phyloP scores from a whole-genome alignment of 2,888 invertebrate species.

The Actias luna region DNA sequence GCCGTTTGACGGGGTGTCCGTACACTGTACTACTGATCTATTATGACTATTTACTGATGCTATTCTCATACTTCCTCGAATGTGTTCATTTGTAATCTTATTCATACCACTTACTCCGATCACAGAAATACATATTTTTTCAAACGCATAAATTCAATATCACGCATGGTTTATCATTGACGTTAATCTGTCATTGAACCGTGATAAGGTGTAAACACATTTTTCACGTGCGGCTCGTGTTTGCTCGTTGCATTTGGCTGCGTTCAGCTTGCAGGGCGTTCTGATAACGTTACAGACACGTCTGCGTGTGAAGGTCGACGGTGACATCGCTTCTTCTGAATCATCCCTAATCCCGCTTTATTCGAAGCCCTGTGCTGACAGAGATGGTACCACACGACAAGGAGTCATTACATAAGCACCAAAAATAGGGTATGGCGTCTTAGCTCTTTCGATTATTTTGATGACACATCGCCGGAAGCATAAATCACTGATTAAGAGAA shows the following conservation, averaged over 20 bases:
- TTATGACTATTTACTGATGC: no score
- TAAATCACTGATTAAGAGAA: no score
- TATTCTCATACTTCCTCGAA: no score
- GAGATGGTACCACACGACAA: no score
- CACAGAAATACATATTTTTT: background rate
- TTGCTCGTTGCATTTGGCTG: background rate
- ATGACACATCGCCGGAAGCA: no score
- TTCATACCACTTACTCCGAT: no score
- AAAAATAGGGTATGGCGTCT: no score
- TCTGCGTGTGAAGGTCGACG: slow-evolving; percentile 1
- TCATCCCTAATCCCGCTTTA: background rate
- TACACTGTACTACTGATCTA: no score
- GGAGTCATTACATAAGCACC: no score
- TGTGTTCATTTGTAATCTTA: no score
- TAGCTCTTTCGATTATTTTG: no score
- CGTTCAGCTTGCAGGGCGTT: background rate
- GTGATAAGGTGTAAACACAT: background rate
- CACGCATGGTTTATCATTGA: slow-evolving; percentile 6
- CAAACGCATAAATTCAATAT: slow-evolving; percentile 1
- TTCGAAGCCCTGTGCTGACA: background rate
- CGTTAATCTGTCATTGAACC: slow-evolving; percentile 9
- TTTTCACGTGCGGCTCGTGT: slow-evolving; percentile 3
- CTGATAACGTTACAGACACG: slow-evolving; percentile 13
- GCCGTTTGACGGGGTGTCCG: no score
- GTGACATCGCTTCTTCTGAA: background rate